phyloP scores from a whole-genome alignment of 2,797 vertebrate species.

The Takifugu ocellatus region DNA sequence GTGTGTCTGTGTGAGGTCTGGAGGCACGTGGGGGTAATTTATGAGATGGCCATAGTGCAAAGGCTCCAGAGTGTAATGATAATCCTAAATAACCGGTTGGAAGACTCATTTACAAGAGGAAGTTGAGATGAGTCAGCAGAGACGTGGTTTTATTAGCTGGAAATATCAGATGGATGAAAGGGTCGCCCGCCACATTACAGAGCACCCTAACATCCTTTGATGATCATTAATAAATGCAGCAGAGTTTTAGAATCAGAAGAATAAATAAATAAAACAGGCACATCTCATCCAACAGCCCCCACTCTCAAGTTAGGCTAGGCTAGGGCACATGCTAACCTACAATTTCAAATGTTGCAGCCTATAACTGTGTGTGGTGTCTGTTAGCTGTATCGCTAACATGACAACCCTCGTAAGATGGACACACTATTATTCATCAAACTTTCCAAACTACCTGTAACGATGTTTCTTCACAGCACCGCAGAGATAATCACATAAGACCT shows the following conservation, averaged over 20 bases:
- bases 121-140: background rate
- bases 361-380: too few species aligned
- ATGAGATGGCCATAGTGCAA: conserved; percentile 21
- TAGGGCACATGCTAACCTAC: too few species aligned
- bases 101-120: background rate
- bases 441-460: background rate
- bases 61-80: conserved; percentile 16
- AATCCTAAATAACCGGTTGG: conserved; percentile 29
- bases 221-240: too few species aligned
- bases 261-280: too few species aligned
- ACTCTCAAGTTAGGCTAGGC: too few species aligned
- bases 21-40: background rate
- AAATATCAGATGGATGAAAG: background rate
- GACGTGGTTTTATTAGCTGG: background rate
- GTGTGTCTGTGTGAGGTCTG: conserved; percentile 9
- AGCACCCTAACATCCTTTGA: background rate
- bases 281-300: too few species aligned
- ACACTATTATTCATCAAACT: background rate
- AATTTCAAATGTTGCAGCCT: too few species aligned
- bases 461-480: too few species aligned
- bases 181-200: background rate
- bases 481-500: too few species aligned
- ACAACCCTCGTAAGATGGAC: background rate
- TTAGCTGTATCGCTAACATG: too few species aligned
- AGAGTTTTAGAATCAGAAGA: too few species aligned